Percentiles rank a stretch among this genome's conserved stretches.
Conservation (phyloP, 2,113 vertebrate genomes). For the Pelecanus crispus region DNA sequence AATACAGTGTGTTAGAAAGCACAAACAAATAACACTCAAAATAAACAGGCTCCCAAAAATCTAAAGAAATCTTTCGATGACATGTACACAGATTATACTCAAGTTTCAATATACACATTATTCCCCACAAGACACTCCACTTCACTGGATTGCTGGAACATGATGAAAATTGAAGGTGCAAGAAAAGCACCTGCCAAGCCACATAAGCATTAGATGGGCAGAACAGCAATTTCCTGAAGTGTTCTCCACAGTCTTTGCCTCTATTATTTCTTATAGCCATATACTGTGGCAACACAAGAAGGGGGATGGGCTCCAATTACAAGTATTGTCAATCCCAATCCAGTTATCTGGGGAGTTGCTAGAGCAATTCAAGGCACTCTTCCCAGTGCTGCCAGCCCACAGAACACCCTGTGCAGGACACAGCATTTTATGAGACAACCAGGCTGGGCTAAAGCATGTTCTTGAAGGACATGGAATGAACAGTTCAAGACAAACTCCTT, state of each 20-base stretch:
- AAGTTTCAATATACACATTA: slow-evolving; percentile 49
- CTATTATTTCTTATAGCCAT: not conserved
- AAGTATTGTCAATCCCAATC: not conserved
- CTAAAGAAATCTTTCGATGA: slow-evolving; percentile 39
- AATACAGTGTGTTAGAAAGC: slow-evolving; percentile 66
- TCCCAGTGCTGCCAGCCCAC: slow-evolving; percentile 41
- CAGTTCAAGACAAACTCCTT: not conserved
- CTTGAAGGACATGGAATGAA: not conserved
- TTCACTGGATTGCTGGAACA: slow-evolving; percentile 24
- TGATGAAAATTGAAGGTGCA: not conserved
- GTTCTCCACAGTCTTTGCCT: slow-evolving; percentile 18
- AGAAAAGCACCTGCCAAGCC: slow-evolving; percentile 9
- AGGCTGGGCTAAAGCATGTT: slow-evolving; percentile 11
- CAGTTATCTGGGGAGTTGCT: slow-evolving; percentile 18
- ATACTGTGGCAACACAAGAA: not conserved
- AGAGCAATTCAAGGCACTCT: slow-evolving; percentile 61
- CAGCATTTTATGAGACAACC: not conserved
- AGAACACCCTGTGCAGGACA: not conserved
- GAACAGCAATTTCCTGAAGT: not conserved
- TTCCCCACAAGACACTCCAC: slow-evolving; percentile 36
- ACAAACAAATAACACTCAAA: slow-evolving; percentile 61
- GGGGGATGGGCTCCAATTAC: not conserved
- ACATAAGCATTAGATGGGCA: not conserved
- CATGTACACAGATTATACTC: slow-evolving; percentile 50
- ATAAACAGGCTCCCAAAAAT: slow-evolving; percentile 44